Evolutionary conservation across 2,888 invertebrate species (phyloP).

Genomic region (Lycaena phlaeas): DNA sequence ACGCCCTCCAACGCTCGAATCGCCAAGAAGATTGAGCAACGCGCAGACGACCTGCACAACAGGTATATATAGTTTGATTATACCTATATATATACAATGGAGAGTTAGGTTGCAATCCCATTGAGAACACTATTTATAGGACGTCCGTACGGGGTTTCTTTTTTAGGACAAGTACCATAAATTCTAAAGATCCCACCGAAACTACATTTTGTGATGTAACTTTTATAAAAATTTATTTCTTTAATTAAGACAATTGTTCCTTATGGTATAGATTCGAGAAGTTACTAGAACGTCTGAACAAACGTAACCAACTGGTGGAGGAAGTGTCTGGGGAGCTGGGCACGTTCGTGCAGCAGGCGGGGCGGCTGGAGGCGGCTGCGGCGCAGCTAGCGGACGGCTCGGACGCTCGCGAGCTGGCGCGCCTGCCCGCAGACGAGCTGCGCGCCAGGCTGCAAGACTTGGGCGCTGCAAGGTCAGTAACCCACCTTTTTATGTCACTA

Average conservation of each 20-base stretch:
- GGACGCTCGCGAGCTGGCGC: constrained; percentile 76
- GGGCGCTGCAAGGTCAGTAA: constrained; percentile 61
- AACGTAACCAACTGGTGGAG: constrained; percentile 86
- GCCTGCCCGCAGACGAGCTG: constrained; percentile 76
- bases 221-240: too few species aligned
- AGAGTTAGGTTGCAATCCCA: too few species aligned
- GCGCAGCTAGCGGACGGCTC: constrained; percentile 64
- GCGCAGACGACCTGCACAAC: constrained; percentile 88
- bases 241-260: too few species aligned
- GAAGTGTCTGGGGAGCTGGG: constrained; percentile 80
- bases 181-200: too few species aligned
- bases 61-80: constrained; percentile 35
- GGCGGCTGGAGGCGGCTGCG: constrained; percentile 81
- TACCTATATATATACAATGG: too few species aligned
- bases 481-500: too few species aligned
- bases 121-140: too few species aligned
- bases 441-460: constrained; percentile 59
- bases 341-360: constrained; percentile 78
- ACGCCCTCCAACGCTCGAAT: constrained; percentile 88
- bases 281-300: constrained; percentile 82
- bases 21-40: constrained; percentile 90
- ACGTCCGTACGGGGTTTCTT: too few species aligned
- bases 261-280: constrained; percentile 82
- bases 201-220: too few species aligned
- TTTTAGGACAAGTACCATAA: too few species aligned